A percentile compares a stretch with the other conserved stretches of the same genome.
These are phyloP conservation scores for Perizoma flavofasciatum DNA, from an alignment of 2,888 invertebrate species.

Conservation along the genomic window DNA sequence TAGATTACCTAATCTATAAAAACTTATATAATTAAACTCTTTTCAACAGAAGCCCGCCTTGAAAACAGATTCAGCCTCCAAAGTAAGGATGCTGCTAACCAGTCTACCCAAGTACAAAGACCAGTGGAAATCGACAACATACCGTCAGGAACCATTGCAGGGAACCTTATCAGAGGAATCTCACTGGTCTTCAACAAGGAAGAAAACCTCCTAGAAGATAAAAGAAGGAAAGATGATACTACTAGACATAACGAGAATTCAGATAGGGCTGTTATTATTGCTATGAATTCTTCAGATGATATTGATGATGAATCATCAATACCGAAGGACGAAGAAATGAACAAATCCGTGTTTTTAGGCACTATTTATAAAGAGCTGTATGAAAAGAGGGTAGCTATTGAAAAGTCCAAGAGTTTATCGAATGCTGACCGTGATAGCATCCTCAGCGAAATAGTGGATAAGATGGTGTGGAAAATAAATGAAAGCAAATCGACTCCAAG, in stretches of 20 bases:
- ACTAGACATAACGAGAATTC: conserved; percentile 1
- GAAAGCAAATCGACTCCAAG: conserved; percentile 35
- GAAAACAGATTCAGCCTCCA: conserved; percentile 52
- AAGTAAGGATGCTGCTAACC: conserved; percentile 45
- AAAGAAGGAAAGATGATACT: conserved; percentile 24
- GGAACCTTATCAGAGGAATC: conserved; percentile 33
- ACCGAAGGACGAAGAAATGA: conserved; percentile 14
- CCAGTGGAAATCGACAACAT: conserved; percentile 16
- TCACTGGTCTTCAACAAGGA: conserved; percentile 52
- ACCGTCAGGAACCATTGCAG: conserved; percentile 1
- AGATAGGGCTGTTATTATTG: conserved; percentile 5
- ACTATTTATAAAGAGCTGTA: conserved; percentile 35
- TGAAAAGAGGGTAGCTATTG: conserved; percentile 12
- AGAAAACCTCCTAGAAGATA: conserved; percentile 40
- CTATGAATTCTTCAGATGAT: conserved; percentile 11
- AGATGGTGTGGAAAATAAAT: conserved; percentile 27
- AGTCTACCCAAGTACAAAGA: conserved; percentile 51
- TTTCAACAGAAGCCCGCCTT: conserved; percentile 51
- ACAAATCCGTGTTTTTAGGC: conserved; percentile 33
- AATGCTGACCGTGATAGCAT: conserved; percentile 23
- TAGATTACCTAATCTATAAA: too few species aligned
- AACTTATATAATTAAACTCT: too few species aligned
- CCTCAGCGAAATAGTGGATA: conserved; percentile 28
- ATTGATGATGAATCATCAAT: neutral
- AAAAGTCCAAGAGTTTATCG: conserved; percentile 26